Evolutionary conservation across 2,888 invertebrate species (phyloP).

Genomic region (Odontocolon sp.): DNA sequence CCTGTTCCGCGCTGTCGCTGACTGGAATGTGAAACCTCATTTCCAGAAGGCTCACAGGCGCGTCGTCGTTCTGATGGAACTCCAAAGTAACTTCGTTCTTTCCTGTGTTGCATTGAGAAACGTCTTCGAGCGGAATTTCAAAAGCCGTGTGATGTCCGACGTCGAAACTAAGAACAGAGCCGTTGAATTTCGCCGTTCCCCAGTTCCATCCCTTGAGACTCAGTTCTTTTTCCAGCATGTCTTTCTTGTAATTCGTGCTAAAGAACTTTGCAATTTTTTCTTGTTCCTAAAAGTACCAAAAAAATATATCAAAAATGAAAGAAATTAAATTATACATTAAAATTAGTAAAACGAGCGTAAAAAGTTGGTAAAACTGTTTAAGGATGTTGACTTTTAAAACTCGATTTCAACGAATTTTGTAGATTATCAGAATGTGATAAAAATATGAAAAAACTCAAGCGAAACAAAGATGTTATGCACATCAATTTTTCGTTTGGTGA

Average conservation of each 20-base stretch:
- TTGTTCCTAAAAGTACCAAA: constrained; percentile 86
- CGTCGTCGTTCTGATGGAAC: constrained; percentile 99
- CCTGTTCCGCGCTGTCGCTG: constrained; percentile 92
- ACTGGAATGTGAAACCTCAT: constrained; percentile 99
- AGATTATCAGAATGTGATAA: no score
- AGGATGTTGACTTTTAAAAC: no score
- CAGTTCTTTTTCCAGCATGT: constrained; percentile 94
- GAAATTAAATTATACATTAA: constrained; percentile 24
- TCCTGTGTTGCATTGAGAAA: constrained; percentile 96
- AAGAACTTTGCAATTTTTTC: constrained; percentile 97
- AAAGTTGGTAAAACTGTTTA: no score
- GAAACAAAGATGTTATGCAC: no score
- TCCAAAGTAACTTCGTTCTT: constrained; percentile 99
- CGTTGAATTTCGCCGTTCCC: constrained; percentile 97
- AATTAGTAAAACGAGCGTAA: no score
- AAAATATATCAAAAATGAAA: constrained; percentile 7
- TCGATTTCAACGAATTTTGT: no score
- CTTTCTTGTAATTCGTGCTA: constrained; percentile 89
- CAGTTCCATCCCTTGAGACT: constrained; percentile 99
- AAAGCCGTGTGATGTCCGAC: constrained; percentile 93
- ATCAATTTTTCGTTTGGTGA: no score
- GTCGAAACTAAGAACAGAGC: constrained; percentile 92
- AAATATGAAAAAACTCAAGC: no score
- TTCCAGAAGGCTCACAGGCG: constrained; percentile 97
- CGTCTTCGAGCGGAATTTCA: constrained; percentile 97